These are phyloP conservation scores for Conus ventricosus DNA, from an alignment of 1,140 invertebrate genomes.

Conservation along the genomic window DNA sequence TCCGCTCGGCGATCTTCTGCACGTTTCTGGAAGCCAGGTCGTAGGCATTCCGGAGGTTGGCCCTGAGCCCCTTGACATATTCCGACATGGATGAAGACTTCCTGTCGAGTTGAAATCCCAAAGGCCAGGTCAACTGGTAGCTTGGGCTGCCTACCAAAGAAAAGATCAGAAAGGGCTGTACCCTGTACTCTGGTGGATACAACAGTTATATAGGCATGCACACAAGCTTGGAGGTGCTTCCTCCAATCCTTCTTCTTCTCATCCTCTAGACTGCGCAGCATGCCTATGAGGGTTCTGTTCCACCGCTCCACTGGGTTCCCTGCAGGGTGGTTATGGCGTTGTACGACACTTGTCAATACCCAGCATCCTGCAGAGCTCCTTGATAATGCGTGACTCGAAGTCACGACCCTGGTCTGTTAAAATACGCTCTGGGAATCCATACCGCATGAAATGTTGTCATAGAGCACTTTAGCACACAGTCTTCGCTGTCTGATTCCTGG, in stretches of 20 bases:
- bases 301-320: constrained; percentile 39
- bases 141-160: constrained; percentile 48
- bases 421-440: constrained; percentile 39
- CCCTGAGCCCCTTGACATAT: background rate
- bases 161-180: constrained; percentile 43
- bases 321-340: constrained; percentile 41
- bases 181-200: constrained; percentile 43
- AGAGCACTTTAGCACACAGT: background rate
- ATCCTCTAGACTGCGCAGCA: constrained; percentile 50
- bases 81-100: background rate
- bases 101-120: background rate
- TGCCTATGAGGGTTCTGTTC: constrained; percentile 42
- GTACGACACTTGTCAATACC: constrained; percentile 38
- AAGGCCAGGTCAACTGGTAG: constrained; percentile 46
- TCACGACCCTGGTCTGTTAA: constrained; percentile 41
- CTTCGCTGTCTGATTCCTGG: constrained; percentile 14
- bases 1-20: background rate
- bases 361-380: constrained; percentile 39
- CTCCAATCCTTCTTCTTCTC: constrained; percentile 48
- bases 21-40: background rate
- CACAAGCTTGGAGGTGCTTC: constrained; percentile 33
- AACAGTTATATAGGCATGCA: constrained; percentile 53
- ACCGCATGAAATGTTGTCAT: constrained; percentile 9
- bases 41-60: background rate
- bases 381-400: constrained; percentile 44